Conservation (phyloP, 2,113 vertebrate species). For the Lophura nycthemera region DNA sequence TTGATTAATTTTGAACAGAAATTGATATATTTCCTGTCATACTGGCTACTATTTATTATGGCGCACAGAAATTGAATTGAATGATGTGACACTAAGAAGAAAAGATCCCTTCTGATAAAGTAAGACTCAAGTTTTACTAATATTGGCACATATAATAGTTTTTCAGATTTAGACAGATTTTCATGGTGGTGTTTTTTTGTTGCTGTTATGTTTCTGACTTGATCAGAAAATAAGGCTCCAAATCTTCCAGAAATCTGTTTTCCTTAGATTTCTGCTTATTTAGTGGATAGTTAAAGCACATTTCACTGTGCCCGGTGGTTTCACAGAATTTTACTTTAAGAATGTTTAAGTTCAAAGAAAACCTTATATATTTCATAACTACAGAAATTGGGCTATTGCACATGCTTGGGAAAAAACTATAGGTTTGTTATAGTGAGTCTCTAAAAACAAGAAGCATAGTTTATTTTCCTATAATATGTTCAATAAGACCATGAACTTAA, state of each 20-base stretch:
- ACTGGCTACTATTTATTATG: not conserved
- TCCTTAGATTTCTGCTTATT: not conserved
- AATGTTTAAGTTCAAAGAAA: not conserved
- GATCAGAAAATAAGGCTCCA: not conserved
- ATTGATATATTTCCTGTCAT: not conserved
- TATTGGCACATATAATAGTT: not conserved
- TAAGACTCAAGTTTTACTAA: not conserved
- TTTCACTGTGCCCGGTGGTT: not conserved
- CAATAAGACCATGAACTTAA: not conserved
- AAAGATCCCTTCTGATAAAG: not conserved
- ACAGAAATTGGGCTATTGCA: not conserved
- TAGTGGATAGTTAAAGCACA: not conserved
- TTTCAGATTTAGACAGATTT: not conserved
- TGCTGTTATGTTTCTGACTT: not conserved
- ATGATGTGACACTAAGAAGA: not conserved
- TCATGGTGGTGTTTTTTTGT: not conserved
- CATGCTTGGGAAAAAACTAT: not conserved
- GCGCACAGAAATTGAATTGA: not conserved
- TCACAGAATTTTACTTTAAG: not conserved
- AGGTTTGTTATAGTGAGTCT: not conserved
- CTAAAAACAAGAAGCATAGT: not conserved
- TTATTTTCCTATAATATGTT: not conserved
- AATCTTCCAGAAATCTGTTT: not conserved
- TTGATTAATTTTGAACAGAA: not conserved
- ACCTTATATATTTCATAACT: not conserved